phyloP scores from a whole-genome alignment of 2,888 invertebrate genomes.

The Masnerella sp. region DNA sequence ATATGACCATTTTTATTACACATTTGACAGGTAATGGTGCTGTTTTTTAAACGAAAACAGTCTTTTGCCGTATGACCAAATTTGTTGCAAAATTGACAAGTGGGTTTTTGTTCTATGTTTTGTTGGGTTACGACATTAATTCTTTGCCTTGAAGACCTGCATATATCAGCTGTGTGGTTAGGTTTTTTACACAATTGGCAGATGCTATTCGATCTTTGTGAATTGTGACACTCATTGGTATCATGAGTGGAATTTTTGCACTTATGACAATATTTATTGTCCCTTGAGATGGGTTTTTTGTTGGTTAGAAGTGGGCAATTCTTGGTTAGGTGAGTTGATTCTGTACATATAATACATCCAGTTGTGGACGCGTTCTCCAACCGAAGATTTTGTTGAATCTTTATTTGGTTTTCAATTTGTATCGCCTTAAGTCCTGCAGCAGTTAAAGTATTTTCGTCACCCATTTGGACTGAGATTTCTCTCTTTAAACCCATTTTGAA shows the following conservation, averaged over 20 bases:
- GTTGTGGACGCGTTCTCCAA: no score
- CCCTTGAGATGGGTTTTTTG: no score
- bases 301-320: slow-evolving; percentile 10
- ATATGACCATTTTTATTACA: background rate
- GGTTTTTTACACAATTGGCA: no score
- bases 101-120: background rate
- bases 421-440: no score
- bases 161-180: slow-evolving; percentile 1
- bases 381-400: no score
- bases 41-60: background rate
- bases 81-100: slow-evolving; percentile 2
- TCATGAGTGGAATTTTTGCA: no score
- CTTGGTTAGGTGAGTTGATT: background rate
- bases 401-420: no score
- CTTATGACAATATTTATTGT: no score
- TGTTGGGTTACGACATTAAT: background rate
- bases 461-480: no score
- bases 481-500: background rate
- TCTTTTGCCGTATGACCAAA: slow-evolving; percentile 1
- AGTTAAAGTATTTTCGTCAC: no score
- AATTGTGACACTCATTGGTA: no score
- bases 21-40: background rate
- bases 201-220: no score
- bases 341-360: slow-evolving; percentile 5
- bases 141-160: background rate